Percentiles rank a stretch among this genome's conserved stretches.
phyloP scores from a whole-genome alignment of 2,113 vertebrate species.

The Scartelaos histophorus region DNA sequence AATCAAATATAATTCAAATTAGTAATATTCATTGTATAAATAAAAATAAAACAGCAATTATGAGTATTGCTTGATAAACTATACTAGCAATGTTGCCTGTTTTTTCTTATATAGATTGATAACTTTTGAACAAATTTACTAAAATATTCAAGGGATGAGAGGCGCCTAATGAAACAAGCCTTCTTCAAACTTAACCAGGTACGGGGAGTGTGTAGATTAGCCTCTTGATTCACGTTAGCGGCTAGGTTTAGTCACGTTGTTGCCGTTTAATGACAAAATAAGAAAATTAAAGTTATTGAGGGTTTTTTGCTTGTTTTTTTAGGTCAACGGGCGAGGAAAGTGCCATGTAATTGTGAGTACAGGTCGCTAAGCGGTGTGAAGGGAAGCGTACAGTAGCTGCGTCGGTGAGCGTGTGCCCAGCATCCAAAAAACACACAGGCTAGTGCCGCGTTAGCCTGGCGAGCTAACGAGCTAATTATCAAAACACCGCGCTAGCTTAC shows the following conservation, averaged over 20 bases:
- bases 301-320: not conserved
- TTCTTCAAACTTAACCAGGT: slow-evolving; percentile 52
- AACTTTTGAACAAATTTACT: not conserved
- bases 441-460: slow-evolving; percentile 56
- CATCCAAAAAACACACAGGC: slow-evolving; percentile 44
- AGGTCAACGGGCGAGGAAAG: slow-evolving; percentile 22
- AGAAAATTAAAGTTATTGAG: not conserved
- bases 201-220: slow-evolving; percentile 23
- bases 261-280: not conserved
- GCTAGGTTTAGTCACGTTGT: slow-evolving; percentile 17
- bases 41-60: not conserved
- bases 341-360: slow-evolving; percentile 10
- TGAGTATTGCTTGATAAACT: not conserved
- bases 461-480: slow-evolving; percentile 48
- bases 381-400: slow-evolving; percentile 12
- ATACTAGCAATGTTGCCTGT: not conserved
- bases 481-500: not conserved
- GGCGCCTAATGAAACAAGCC: too few relatives aligned
- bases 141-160: not conserved
- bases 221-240: slow-evolving; percentile 18
- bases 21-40: not conserved
- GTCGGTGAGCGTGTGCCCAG: slow-evolving; percentile 32
- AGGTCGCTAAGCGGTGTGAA: slow-evolving; percentile 5
- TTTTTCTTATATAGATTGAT: not conserved
- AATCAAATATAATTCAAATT: not conserved